Base-by-base conservation (phyloP, 2,113 vertebrate species). In the Pygoscelis adeliae region DNA sequence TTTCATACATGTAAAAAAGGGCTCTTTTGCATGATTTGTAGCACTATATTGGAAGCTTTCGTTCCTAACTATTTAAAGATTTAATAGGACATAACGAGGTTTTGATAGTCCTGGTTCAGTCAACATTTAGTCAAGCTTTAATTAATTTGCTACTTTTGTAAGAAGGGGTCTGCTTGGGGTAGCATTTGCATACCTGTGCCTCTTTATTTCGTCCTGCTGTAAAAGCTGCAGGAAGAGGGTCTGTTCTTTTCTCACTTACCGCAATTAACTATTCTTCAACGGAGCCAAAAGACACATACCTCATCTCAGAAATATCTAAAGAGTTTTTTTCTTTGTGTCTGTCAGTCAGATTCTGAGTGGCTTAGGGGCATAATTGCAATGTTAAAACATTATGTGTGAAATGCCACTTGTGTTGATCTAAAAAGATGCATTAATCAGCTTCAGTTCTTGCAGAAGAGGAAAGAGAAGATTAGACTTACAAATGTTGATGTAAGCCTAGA, bases 181-280 rank as follows among this genome's bases (percentile, higher is more conserved):
- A 30, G 34, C 40, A 8, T 25, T 25, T 15, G 44, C 55, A 27
- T 14, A 50, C 72, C 65, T 21, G 20, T 42, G 56, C 23, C 42
- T 47, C 66, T 52, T 18, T 22, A 23, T 30, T 98, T 98, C 97
- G 98, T 98, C 96, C 96, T 83, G 65, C 94, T 96, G 89, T 97
- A 97, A 98, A 98, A 98, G 92, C 58, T 94, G 56, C 66, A 94
- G 98, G 97, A 98, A 98, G 97, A 98, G 94, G 97, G 96, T 97
- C 98, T 98, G 97, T 94, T 98, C 98, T 98, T 96, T 95, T 93
- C 98, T 97, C 98, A 96, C 98, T 96, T 95, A 94, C 96, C 94
- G 98, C 98, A 98, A 97, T 98, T 97, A 98, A 98, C 97, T 97
- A 96, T 63, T 88, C 82, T 65, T 72, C 96, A 95, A 80, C 87